These are phyloP conservation scores for Sipha flava DNA, from an alignment of 1,140 invertebrate genomes.

Conservation along the genomic window DNA sequence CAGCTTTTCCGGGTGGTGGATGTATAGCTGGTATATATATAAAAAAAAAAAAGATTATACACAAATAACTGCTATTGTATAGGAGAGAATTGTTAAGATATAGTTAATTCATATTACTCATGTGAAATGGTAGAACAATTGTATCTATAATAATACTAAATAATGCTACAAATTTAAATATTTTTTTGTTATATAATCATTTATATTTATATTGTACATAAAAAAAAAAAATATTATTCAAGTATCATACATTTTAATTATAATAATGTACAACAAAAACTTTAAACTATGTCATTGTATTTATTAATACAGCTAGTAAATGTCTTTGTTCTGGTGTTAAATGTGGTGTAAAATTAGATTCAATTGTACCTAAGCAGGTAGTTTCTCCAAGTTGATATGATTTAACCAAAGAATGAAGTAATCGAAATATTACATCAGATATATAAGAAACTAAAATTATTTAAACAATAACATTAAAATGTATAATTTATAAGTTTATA, in stretches of 20 bases:
- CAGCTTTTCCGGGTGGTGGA: too few relatives aligned
- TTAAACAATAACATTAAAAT: neutral
- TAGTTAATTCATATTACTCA: too few relatives aligned
- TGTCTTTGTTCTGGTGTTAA: constrained; percentile 23
- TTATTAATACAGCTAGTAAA: constrained; percentile 17
- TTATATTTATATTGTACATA: too few relatives aligned
- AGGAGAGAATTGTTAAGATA: too few relatives aligned
- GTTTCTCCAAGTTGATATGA: constrained; percentile 19
- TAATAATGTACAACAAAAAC: neutral
- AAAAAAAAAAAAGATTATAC: too few relatives aligned
- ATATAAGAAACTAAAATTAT: constrained; percentile 15
- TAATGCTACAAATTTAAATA: too few relatives aligned
- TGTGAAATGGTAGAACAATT: too few relatives aligned
- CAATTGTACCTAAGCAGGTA: constrained; percentile 7
- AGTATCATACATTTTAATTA: neutral
- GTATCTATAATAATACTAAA: too few relatives aligned
- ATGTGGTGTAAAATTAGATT: constrained; percentile 19
- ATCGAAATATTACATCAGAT: constrained; percentile 8
- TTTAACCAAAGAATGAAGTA: constrained; percentile 9
- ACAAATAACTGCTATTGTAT: too few relatives aligned
- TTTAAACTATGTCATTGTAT: neutral
- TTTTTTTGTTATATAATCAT: too few relatives aligned
- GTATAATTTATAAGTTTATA: neutral
- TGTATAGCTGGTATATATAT: too few relatives aligned
- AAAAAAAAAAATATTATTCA: too few relatives aligned